Percentiles rank a stretch among this genome's conserved stretches.
Evolutionary conservation across 2,797 vertebrate species (phyloP).

Genomic region (Protosalanx chinensis): DNA sequence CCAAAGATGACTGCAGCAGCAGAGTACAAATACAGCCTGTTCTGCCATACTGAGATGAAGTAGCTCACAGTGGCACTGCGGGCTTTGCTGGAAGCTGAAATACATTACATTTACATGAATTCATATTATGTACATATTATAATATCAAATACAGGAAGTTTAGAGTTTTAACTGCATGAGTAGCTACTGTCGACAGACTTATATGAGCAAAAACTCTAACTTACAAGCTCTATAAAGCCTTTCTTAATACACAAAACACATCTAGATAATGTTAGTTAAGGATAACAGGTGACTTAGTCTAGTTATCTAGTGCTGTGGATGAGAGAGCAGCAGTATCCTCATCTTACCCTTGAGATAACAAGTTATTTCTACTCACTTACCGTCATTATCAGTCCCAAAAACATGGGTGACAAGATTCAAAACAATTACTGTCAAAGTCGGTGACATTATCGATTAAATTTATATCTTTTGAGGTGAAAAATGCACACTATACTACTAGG

Average conservation of each 20-base stretch:
- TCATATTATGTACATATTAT: no score
- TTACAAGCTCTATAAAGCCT: background rate
- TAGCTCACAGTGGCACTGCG: slow-evolving; percentile 58
- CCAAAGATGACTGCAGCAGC: slow-evolving; percentile 75
- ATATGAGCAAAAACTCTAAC: background rate
- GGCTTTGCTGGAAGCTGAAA: slow-evolving; percentile 30
- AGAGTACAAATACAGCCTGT: slow-evolving; percentile 83
- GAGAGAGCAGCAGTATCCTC: background rate
- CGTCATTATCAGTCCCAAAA: slow-evolving; percentile 35
- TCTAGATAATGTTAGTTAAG: no score
- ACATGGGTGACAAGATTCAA: background rate
- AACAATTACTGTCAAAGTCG: background rate
- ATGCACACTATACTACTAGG: background rate
- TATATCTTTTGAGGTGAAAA: background rate
- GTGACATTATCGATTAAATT: slow-evolving; percentile 30
- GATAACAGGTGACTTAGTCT: no score
- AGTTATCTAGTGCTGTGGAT: no score
- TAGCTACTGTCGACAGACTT: background rate
- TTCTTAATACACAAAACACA: background rate
- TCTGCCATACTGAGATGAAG: slow-evolving; percentile 77
- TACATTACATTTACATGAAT: background rate
- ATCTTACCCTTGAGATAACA: background rate
- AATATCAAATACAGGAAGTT: background rate
- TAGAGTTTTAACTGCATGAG: background rate
- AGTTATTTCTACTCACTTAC: slow-evolving; percentile 34